Base-by-base conservation (phyloP, 1,140 invertebrate species). In the Carposina sasakii region DNA sequence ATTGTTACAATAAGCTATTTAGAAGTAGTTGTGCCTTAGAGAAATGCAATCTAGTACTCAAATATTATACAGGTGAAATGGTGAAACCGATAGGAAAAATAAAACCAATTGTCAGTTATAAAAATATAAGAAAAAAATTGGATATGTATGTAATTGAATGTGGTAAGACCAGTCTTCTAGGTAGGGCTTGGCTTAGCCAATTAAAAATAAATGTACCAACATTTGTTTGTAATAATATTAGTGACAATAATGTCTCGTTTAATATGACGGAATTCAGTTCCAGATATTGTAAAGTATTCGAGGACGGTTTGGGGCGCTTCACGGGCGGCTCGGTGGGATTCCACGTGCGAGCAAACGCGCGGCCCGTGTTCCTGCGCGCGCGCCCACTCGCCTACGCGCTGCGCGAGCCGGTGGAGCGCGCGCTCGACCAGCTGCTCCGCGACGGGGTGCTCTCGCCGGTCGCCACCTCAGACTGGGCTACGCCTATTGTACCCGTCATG, bases 401-500 rank as follows among this genome's bases (percentile, higher is more conserved):
- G 37, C 59, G 50, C 21, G 42, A 40, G 10, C 52, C 22, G 13
- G 43, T 65, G 3, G 63, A 66, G 23, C 42, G 44, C 3, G 49
- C 42, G 42, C 34, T 64, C 4, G 46, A 59, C 1, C 36, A 39
- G 36, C 19, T 60, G 57, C 30, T 54, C 16, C 36, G 44, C 6
- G 48, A 45, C 23, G 42, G 19, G 2, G 19, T 41, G 23, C 31
- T 46, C 39, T 40, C 44, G 36, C 57, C 46, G 40, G 71, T 85
- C 13, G 63, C 74, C 36, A 51, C 56, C 50, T 76, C 70, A n/a
- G 71, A 85, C 30, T 89, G 86, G 87, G 85, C 78, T 4, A 77
- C 86, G 3, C 86, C 85, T 0, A 58, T 89, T 5, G 87, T 89
- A 0, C 61, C 78, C 2, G 77, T 88, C 0, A 23, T 65, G 15